Evolutionary conservation across 2,888 invertebrate species (phyloP).

Genomic region (Oeneis ivallda): DNA sequence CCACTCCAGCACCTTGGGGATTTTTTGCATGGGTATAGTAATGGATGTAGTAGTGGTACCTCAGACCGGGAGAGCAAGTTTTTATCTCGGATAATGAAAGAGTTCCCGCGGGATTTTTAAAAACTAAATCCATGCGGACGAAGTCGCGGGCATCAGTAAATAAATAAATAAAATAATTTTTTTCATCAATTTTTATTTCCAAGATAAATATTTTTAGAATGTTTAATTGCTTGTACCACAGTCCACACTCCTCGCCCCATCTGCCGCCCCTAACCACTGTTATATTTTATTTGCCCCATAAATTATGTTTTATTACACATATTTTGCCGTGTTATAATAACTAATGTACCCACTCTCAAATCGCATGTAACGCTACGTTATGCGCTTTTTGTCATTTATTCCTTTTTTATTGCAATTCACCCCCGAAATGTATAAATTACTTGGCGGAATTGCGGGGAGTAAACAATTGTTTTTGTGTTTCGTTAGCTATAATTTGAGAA

Average conservation of each 20-base stretch:
- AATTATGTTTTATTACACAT: slow-evolving; percentile 82
- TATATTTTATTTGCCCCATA: slow-evolving; percentile 82
- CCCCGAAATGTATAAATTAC: slow-evolving; percentile 49
- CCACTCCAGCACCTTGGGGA: too few species aligned
- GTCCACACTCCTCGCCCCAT: slow-evolving; percentile 65
- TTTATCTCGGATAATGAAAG: too few species aligned
- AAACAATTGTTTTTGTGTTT: slow-evolving; percentile 29
- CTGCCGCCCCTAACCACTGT: slow-evolving; percentile 80
- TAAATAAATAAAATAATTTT: too few species aligned
- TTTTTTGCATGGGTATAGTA: too few species aligned
- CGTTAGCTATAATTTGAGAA: slow-evolving; percentile 30
- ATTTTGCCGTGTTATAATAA: slow-evolving; percentile 83
- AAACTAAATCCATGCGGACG: too few species aligned
- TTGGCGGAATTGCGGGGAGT: slow-evolving; percentile 33
- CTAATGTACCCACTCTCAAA: slow-evolving; percentile 81
- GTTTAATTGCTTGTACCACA: slow-evolving; percentile 39
- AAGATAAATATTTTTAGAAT: neutral
- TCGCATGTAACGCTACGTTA: slow-evolving; percentile 77
- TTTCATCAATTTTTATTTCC: too few species aligned
- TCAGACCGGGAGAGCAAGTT: too few species aligned
- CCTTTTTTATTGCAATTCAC: slow-evolving; percentile 66
- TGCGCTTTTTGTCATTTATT: slow-evolving; percentile 72
- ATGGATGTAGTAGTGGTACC: too few species aligned
- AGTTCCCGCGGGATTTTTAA: too few species aligned
- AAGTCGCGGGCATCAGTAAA: too few species aligned